phyloP scores from a whole-genome alignment of 2,113 vertebrate genomes.

The Serilophus lunatus region DNA sequence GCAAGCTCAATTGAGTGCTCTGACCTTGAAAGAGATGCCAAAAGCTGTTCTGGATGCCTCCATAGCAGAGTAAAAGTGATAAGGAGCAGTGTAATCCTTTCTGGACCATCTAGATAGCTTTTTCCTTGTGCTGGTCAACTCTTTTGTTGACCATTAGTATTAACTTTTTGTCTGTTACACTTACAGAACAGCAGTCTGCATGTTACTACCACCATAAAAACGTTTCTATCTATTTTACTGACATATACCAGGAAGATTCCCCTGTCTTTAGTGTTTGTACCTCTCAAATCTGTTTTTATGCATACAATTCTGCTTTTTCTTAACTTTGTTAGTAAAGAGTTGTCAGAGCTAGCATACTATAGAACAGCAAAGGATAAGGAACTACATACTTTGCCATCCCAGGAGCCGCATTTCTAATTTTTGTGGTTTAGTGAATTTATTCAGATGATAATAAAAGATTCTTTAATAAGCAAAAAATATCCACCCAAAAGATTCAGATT shows the following conservation, averaged over 20 bases:
- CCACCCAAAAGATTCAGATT: background rate
- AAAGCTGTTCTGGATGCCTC: background rate
- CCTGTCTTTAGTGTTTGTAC: background rate
- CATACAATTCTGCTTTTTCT: background rate
- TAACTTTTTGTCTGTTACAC: background rate
- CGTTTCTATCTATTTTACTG: background rate
- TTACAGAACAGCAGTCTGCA: background rate
- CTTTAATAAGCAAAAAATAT: background rate
- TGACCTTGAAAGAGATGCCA: no score
- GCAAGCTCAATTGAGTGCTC: background rate
- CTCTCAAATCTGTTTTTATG: background rate
- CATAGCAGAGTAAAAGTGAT: background rate
- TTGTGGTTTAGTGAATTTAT: background rate
- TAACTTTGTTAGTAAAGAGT: background rate
- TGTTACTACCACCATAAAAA: background rate
- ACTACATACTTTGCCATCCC: background rate
- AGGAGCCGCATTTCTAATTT: background rate
- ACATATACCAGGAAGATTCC: background rate
- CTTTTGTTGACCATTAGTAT: background rate
- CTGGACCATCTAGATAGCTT: background rate
- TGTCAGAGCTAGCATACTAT: background rate
- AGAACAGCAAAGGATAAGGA: background rate
- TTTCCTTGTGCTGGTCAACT: background rate
- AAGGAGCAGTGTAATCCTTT: background rate
- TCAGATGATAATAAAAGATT: background rate